Evolutionary conservation across 1,140 invertebrate genomes (phyloP), one percentile per base, ranked within the genome.

Genomic region (Drosophila murphyi): DNA sequence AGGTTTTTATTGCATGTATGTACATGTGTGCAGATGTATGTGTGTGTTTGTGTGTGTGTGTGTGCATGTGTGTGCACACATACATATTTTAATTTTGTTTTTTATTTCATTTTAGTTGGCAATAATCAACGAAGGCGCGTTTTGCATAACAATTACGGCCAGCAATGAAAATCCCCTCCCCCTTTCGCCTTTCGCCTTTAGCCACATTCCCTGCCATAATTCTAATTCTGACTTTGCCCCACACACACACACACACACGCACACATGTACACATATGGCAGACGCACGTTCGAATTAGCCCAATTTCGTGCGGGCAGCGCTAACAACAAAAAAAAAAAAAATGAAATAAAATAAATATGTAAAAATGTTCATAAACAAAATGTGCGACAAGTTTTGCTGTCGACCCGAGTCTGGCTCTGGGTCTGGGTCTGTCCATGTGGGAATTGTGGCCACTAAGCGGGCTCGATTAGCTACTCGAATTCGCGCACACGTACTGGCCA

Each of bases 91-190:
- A 80, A 80, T 83, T 88, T 59, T 72, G 76, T 87, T 88, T 82
- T 90, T 87, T 87, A 87, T 90, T 90, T 90, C 77, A 83, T 83
- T 90, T 88, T 83, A 87, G 87, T 88, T 91, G 88, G 82, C 87
- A 90, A 91, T 90, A 90, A 90, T 90, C 87, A 88, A 81, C 61
- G 43, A 70, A 63, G 67, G 50, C 60, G 78, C 74, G 80, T 55
- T 75, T 73, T 56, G 87, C 88, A 90, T 90, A 81, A 75, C 69
- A 90, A 90, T 88, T 87, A 87, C 56, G 54, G 29, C 34, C 28
- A 64, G 67, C 51, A 86, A 85, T 85, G 77, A 76, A 62, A 62
- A 77, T 62, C 41, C 56, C 8, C 50, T 37, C 48, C 43, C 20
- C 41, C 50, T 43, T 10, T 45, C 29, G 12, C 41, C 50, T 43